Conservation (phyloP, 2,888 invertebrate species). For the Mimas tiliae region DNA sequence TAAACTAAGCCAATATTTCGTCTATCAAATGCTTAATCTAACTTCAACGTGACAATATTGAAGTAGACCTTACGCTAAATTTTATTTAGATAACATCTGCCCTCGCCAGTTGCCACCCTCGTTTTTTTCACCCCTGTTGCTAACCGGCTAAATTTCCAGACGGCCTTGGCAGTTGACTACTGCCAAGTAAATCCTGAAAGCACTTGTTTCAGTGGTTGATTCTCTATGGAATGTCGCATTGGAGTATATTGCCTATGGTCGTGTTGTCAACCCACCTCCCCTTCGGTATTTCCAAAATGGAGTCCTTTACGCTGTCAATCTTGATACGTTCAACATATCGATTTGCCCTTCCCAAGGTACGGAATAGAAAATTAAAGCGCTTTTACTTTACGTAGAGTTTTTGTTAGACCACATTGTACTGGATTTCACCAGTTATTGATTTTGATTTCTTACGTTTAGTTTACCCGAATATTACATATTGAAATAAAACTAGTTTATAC, state of each 20-base stretch:
- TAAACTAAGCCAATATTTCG: not conserved
- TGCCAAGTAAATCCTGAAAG: constrained; percentile 11
- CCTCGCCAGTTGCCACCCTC: not conserved
- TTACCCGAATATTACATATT: too few species aligned
- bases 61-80: not conserved
- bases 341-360: not conserved
- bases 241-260: constrained; percentile 7
- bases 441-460: not conserved
- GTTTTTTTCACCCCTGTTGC: constrained; percentile 15
- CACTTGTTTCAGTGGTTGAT: constrained; percentile 2
- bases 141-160: not conserved
- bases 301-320: not conserved
- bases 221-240: constrained; percentile 12
- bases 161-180: constrained; percentile 5
- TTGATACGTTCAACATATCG: not conserved
- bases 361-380: not conserved
- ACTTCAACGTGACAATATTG: not conserved
- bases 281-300: not conserved
- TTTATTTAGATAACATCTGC: not conserved
- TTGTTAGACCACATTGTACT: not conserved
- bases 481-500: too few species aligned
- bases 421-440: not conserved
- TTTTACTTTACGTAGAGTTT: not conserved
- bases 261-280: not conserved
- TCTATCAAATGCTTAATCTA: not conserved